Conservation (phyloP, 2,113 vertebrate species). For the Australoheros scitulus region DNA sequence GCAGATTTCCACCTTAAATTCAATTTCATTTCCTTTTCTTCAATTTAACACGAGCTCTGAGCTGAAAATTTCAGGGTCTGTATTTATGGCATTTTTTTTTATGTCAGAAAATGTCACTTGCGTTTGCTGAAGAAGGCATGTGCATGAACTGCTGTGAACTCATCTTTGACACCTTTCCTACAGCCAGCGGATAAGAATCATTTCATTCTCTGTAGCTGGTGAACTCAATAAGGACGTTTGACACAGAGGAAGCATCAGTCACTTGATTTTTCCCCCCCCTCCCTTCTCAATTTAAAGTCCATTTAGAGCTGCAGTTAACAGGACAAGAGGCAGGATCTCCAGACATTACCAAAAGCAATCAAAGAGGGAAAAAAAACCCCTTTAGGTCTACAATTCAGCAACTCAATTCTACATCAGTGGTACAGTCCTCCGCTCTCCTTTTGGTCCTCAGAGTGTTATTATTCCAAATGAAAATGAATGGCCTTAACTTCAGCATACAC, state of each 20-base stretch:
- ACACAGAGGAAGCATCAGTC: constrained; percentile 7
- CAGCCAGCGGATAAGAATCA: constrained; percentile 10
- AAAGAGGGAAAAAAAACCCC: constrained; percentile 3
- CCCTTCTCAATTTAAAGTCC: background rate
- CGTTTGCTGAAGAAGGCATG: background rate
- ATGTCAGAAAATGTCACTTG: constrained; percentile 14
- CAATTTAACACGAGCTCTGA: background rate
- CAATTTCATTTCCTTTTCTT: constrained; percentile 7
- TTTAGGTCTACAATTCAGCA: constrained; percentile 38
- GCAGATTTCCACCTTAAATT: constrained; percentile 10
- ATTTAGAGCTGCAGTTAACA: constrained; percentile 28
- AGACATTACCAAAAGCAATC: constrained; percentile 49
- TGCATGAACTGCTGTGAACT: background rate
- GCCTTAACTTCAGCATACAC: background rate
- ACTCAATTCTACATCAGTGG: constrained; percentile 30
- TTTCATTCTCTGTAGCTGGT: constrained; percentile 10
- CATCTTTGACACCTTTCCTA: constrained; percentile 22
- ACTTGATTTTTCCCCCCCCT: background rate
- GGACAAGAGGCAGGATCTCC: constrained; percentile 14
- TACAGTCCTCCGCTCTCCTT: constrained; percentile 5
- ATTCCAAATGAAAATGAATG: constrained; percentile 61
- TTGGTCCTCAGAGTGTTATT: constrained; percentile 26
- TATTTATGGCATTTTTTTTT: background rate
- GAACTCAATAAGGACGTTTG: constrained; percentile 32
- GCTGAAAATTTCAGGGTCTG: background rate